phyloP scores from a whole-genome alignment of 2,888 invertebrate species.

The Orchesellides sinensis region DNA sequence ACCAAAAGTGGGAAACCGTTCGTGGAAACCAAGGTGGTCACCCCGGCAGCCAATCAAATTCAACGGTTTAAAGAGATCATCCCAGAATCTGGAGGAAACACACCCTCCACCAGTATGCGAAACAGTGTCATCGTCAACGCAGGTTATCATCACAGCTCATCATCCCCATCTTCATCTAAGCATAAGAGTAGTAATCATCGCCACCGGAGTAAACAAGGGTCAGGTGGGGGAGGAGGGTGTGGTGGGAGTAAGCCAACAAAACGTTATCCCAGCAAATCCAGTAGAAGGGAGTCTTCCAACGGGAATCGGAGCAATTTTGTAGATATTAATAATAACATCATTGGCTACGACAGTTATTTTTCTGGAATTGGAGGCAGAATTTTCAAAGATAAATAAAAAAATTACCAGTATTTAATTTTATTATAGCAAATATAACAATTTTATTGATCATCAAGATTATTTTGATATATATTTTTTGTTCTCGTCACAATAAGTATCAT shows the following conservation, averaged over 20 bases:
- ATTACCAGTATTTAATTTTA: background rate
- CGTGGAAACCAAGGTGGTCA: conserved; percentile 21
- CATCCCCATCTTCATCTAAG: background rate
- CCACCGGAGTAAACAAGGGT: background rate
- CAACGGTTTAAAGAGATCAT: background rate
- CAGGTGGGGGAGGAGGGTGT: background rate
- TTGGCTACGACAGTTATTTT: no score
- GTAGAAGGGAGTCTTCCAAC: background rate
- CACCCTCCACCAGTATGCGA: background rate
- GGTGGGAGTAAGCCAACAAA: background rate
- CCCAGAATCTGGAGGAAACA: background rate
- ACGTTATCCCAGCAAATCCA: no score
- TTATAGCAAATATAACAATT: conserved; percentile 44
- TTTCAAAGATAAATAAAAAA: background rate
- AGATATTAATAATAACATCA: no score
- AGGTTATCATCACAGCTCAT: background rate
- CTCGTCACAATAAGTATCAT: background rate
- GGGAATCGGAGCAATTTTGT: no score
- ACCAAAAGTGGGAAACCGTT: conserved; percentile 27
- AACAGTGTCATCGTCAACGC: background rate
- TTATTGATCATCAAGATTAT: conserved; percentile 12
- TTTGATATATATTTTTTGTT: background rate
- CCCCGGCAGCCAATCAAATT: background rate
- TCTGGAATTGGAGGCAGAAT: no score
- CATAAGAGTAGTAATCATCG: background rate